Conservation (phyloP, 2,888 invertebrate species). For the Clunio marinus region DNA sequence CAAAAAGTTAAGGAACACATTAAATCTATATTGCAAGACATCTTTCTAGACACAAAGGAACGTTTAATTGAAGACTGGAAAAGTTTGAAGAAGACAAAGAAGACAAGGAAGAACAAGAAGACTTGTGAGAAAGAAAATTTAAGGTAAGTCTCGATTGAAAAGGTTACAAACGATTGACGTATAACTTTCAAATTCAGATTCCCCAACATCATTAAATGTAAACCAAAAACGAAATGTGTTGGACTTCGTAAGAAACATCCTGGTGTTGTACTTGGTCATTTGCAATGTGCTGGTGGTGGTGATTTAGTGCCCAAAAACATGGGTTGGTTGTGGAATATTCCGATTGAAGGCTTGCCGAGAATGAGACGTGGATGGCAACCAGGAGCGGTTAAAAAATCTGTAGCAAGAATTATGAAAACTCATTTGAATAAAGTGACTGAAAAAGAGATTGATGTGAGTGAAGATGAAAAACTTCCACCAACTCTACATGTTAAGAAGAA, state of each 20-base stretch:
- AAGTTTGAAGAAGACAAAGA: background rate
- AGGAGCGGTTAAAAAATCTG: constrained; percentile 48
- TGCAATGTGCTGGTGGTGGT: constrained; percentile 54
- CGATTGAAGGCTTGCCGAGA: constrained; percentile 41
- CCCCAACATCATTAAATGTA: background rate
- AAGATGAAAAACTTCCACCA: constrained; percentile 47
- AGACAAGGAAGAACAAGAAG: background rate
- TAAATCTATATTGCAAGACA: background rate
- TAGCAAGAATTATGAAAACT: constrained; percentile 46
- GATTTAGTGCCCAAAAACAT: constrained; percentile 44
- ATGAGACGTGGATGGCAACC: constrained; percentile 51
- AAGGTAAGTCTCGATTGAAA: too few relatives aligned
- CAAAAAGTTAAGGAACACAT: background rate
- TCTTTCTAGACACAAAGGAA: background rate
- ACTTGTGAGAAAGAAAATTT: background rate
- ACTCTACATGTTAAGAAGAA: constrained; percentile 62
- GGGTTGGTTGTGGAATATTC: constrained; percentile 50
- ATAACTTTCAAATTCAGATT: constrained; percentile 1
- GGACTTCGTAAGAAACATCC: constrained; percentile 44
- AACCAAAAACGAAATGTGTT: background rate
- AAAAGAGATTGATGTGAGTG: background rate
- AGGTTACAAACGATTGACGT: background rate
- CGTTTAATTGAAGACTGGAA: background rate
- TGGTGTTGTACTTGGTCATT: constrained; percentile 57
- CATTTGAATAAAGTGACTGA: background rate